Evolutionary conservation across 2,888 invertebrate genomes (phyloP), one percentile per base, ranked within the genome.

Genomic region (Muscina levida): DNA sequence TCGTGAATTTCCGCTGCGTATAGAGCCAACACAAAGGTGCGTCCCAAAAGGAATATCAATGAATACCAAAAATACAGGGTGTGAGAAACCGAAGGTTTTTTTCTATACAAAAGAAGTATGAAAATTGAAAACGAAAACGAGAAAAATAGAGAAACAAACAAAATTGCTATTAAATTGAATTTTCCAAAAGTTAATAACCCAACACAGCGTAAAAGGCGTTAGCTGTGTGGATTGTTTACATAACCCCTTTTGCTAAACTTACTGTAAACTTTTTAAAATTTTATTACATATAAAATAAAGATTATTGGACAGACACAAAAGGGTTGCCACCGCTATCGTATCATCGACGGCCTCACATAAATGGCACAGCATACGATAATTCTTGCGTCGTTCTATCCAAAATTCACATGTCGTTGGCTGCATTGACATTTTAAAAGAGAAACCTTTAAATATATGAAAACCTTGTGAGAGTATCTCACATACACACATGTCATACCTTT

Each of bases 201-300:
- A 17, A 17, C 31, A 31, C 31, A 31, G 31, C 3, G 31, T 5
- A 31, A 31, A 31, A 31, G 31, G 31, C 31, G 31, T 31, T 31
- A 8, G n/a, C 17, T 13, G 11, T n/a, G n/a, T n/a, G n/a, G n/a
- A 0, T n/a, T n/a, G n/a, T n/a, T n/a, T n/a, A n/a, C n/a, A n/a
- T n/a, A n/a, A n/a, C n/a, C n/a, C n/a, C n/a, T n/a, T n/a, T n/a
- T n/a, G 56, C 3, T 42, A 17, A 6, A 84, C 87, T 85, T 81
- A 91, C 90, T 89, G 91, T 84, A 93, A 88, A 56, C 92, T 92
- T 84, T 91, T 91, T 65, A 93, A 89, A 26, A 93, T 91, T 85
- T 93, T 93, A 26, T 92, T 91, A 73, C 93, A 92, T 83, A 93
- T 92, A 82, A 92, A 92, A 85, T 92, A 93, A n/a, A 93, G 88